Conservation (phyloP, 2,113 vertebrate genomes). For the Protomyctophum bolini region DNA sequence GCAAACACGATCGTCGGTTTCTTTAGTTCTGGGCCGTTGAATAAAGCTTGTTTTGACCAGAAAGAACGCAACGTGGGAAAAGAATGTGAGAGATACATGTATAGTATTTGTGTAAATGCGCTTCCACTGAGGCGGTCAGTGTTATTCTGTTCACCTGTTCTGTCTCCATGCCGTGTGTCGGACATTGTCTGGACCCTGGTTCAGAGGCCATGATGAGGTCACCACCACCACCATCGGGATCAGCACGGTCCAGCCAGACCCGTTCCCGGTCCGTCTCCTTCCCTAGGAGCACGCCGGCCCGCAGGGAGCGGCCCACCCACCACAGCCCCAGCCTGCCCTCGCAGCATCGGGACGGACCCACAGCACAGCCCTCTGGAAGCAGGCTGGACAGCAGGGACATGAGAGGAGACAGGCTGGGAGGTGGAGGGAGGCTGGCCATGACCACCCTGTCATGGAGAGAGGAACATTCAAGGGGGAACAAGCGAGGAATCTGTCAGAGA, state of each 20-base stretch:
- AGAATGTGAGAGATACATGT: too few species aligned
- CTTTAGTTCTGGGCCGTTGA: too few species aligned
- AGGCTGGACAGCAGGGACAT: conserved; percentile 42
- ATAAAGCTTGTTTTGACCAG: too few species aligned
- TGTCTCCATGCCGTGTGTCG: neutral
- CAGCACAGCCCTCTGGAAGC: conserved; percentile 58
- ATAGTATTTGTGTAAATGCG: too few species aligned
- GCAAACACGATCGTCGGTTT: too few species aligned
- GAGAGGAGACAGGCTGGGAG: conserved; percentile 24
- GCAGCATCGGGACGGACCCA: conserved; percentile 57
- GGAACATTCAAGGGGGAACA: too few species aligned
- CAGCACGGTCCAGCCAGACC: neutral
- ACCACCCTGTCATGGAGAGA: conserved; percentile 21
- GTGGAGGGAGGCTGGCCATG: conserved; percentile 31
- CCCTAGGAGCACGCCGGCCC: conserved; percentile 54
- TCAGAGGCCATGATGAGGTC: neutral
- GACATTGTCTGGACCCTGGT: neutral
- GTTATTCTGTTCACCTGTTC: conserved; percentile 31
- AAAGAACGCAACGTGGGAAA: too few species aligned
- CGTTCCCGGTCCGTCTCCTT: conserved; percentile 27
- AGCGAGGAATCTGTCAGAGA: too few species aligned
- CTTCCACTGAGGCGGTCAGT: too few species aligned
- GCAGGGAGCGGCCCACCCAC: conserved; percentile 65
- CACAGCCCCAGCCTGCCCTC: conserved; percentile 60
- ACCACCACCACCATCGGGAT: neutral